Conservation (phyloP, 2,113 vertebrate genomes). For the Oncorhynchus tshawytscha region DNA sequence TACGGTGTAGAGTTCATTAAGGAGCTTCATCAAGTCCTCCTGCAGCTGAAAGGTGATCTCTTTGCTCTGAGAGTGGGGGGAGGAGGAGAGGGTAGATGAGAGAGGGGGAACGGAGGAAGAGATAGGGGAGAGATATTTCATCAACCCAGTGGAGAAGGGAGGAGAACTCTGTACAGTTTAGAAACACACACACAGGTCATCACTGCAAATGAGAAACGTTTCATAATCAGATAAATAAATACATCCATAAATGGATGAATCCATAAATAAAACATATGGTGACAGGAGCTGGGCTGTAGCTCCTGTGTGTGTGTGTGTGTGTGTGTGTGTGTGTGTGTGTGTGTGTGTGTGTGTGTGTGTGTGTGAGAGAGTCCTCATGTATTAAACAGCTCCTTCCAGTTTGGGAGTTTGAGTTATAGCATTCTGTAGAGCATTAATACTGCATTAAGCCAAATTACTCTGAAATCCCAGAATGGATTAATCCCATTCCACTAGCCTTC, state of each 20-base stretch:
- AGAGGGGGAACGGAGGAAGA: background rate
- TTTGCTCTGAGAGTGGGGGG: slow-evolving; percentile 83
- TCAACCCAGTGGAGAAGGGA: background rate
- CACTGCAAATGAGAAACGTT: background rate
- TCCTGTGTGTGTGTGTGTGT: background rate
- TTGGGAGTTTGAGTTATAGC: slow-evolving; percentile 33
- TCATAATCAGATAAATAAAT: slow-evolving; percentile 16
- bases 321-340: background rate
- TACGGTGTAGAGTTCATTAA: slow-evolving; percentile 98
- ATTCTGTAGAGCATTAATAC: slow-evolving; percentile 50
- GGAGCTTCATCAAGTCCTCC: slow-evolving; percentile 98
- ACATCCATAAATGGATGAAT: slow-evolving; percentile 39
- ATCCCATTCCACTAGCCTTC: slow-evolving; percentile 38
- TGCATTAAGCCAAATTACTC: slow-evolving; percentile 59
- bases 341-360: background rate
- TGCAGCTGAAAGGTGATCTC: slow-evolving; percentile 97
- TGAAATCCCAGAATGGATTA: slow-evolving; percentile 53
- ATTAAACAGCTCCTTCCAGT: slow-evolving; percentile 41
- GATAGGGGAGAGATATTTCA: background rate
- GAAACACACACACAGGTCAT: background rate
- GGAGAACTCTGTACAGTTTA: background rate
- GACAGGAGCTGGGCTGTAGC: background rate
- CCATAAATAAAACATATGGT: slow-evolving; percentile 35
- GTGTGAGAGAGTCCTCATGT: slow-evolving; percentile 40
- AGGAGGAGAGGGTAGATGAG: background rate